Percentiles rank a stretch among this genome's conserved stretches.
These are phyloP conservation scores for Drosophila kanekoi DNA, from an alignment of 2,888 invertebrate genomes.

Conservation along the genomic window DNA sequence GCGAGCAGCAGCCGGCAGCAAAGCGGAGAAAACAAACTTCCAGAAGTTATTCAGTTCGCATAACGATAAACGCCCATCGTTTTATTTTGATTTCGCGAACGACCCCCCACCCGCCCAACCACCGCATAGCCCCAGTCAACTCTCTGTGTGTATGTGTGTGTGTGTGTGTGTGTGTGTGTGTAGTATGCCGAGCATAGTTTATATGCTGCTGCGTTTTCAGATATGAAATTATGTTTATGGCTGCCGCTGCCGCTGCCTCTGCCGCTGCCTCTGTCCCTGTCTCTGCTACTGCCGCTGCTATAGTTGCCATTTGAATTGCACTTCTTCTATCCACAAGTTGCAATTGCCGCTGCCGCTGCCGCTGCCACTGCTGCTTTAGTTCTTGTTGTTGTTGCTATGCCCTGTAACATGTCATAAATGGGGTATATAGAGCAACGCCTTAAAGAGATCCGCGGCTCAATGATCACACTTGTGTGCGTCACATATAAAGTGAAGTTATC, in stretches of 20 bases:
- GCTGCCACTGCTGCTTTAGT: conserved; percentile 33
- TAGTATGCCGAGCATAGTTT: conserved; percentile 46
- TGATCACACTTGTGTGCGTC: no score
- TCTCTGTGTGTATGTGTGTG: background rate
- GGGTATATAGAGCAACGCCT: conserved; percentile 1
- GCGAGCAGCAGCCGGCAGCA: conserved; percentile 20
- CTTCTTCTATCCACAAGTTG: conserved; percentile 73
- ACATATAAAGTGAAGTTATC: no score
- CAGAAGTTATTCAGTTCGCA: conserved; percentile 82
- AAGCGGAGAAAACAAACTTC: conserved; percentile 75
- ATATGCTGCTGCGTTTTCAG: conserved; percentile 73
- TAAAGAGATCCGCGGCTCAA: no score
- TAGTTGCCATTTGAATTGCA: conserved; percentile 72
- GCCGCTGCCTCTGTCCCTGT: conserved; percentile 30
- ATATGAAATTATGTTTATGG: conserved; percentile 80
- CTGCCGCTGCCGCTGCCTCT: conserved; percentile 27
- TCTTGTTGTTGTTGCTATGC: conserved; percentile 29
- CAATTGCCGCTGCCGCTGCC: conserved; percentile 54
- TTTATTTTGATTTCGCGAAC: conserved; percentile 72
- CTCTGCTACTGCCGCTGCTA: conserved; percentile 36
- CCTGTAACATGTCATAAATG: background rate
- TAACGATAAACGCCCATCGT: conserved; percentile 82
- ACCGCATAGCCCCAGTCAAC: background rate
- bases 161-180: conserved; percentile 19
- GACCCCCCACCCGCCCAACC: conserved; percentile 30